Evolutionary conservation across 2,888 invertebrate genomes (phyloP), one percentile per base, ranked within the genome.

Genomic region (Halocaridina rubra): DNA sequence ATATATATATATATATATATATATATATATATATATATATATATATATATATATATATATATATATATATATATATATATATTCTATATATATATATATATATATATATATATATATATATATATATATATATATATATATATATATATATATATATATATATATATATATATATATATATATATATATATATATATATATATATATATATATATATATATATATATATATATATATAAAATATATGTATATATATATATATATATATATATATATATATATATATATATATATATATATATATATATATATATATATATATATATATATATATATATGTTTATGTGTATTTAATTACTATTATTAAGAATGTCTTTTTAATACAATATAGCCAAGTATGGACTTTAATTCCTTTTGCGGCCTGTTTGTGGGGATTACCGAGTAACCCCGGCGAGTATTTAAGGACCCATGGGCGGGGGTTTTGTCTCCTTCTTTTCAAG

Each of bases 121-220:
- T 53, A 53, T 53, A 7, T 53, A 53, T 53, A 53, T 53, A 8
- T 4, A 53, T 53, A 72, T 72, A 74, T 33, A 74, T 74, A 74
- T 33, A 33, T 74, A 74, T 32, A 74, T 74, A 74, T 74, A 74
- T 74, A 74, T 74, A 33, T 74, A 74, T 33, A 74, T 74, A 74
- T 74, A 74, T 33, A 74, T 33, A 74, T 33, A 32, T 74, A 33
- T 33, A 74, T 74, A 33, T 24, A 69, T 69, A 24, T 24, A 69
- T 27, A 69, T 24, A 69, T 30, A 30, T 3, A 69, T 2, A 74
- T 32, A 74, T 32, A 53, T 1, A 53, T 19, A 57, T 32, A 46
- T 32, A 46, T 46, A 53, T 53, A 53, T 53, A 53, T 53, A 53
- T 8, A 53, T 53, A 53, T 53, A 53, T 53, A 53, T 53, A 53